phyloP scores from a whole-genome alignment of 2,797 vertebrate species.

The Arctocebus calabarensis region DNA sequence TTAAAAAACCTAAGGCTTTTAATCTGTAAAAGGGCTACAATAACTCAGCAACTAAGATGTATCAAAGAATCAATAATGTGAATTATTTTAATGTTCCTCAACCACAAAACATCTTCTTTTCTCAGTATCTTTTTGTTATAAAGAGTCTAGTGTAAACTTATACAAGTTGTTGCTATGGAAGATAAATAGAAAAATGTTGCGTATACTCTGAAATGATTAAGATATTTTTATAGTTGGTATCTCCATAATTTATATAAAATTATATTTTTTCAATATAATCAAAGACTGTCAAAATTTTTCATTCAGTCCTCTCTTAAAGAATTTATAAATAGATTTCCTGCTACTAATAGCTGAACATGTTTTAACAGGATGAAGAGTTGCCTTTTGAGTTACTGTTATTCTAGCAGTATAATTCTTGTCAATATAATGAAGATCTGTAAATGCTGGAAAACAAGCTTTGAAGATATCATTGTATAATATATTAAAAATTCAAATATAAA shows the following conservation, averaged over 20 bases:
- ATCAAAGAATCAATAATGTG: neutral
- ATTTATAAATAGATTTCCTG: neutral
- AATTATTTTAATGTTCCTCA: neutral
- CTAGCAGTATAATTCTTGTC: neutral
- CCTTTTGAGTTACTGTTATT: neutral
- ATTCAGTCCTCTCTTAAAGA: neutral
- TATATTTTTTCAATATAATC: neutral
- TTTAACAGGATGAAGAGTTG: neutral
- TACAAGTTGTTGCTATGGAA: neutral
- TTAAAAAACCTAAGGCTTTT: neutral
- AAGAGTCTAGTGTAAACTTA: neutral
- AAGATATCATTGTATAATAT: neutral
- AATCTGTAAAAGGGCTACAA: neutral
- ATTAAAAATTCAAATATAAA: slow-evolving; percentile 21
- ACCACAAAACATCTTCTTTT: neutral
- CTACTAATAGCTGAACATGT: neutral
- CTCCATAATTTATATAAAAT: neutral
- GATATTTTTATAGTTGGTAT: neutral
- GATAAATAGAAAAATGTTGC: neutral
- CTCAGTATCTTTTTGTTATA: neutral
- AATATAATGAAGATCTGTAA: neutral
- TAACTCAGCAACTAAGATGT: slow-evolving; percentile 9
- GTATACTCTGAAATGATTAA: neutral
- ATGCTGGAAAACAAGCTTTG: neutral
- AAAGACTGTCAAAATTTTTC: neutral